Conservation (phyloP, 2,797 vertebrate species). For the Tolypeutes matacus region DNA sequence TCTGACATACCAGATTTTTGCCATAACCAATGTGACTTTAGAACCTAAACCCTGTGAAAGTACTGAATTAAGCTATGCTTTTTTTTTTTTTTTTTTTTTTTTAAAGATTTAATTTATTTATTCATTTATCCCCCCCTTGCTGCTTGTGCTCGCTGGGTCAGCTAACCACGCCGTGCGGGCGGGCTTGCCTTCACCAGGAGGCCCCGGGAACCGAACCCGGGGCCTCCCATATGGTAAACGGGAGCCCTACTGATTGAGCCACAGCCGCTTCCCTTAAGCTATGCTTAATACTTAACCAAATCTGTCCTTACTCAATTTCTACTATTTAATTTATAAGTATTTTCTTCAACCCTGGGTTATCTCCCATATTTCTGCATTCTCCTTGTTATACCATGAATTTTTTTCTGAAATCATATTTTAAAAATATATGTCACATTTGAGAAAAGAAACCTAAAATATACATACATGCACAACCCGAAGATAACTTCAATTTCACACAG, state of each 20-base stretch:
- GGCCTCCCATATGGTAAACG: too few species aligned
- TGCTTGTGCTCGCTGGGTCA: too few species aligned
- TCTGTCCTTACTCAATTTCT: neutral
- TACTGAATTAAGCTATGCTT: neutral
- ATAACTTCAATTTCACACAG: constrained; percentile 4
- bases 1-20: constrained; percentile 1
- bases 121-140: too few species aligned
- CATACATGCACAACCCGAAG: neutral
- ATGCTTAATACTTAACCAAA: neutral
- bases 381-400: neutral
- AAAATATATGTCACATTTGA: constrained; percentile 40
- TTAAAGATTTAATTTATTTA: too few species aligned
- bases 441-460: constrained; percentile 24
- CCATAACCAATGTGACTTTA: neutral
- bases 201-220: too few species aligned
- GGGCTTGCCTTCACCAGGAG: too few species aligned
- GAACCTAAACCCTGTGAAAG: neutral
- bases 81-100: too few species aligned
- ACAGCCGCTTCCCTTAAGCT: too few species aligned
- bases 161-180: too few species aligned
- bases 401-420: neutral
- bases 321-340: neutral
- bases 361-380: neutral
- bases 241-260: too few species aligned
- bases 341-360: constrained; percentile 1